phyloP scores from a whole-genome alignment of 1,140 invertebrate genomes.

The Agrypnia vestita region DNA sequence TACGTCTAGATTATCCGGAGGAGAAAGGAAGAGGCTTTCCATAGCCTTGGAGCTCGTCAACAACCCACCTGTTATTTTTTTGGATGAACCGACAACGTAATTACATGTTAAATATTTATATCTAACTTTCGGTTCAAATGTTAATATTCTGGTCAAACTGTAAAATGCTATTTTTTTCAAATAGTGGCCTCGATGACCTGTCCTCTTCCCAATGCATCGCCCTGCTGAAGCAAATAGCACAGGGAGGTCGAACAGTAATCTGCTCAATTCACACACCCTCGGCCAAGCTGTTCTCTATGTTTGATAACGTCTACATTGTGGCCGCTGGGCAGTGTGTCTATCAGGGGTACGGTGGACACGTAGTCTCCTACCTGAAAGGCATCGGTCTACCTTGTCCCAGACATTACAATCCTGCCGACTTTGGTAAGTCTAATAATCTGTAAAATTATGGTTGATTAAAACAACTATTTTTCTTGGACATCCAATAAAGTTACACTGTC shows the following conservation, averaged over 20 bases:
- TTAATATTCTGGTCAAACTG: too few species aligned
- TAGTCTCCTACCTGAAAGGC: conserved; percentile 80
- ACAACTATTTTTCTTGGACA: too few species aligned
- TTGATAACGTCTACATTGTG: conserved; percentile 85
- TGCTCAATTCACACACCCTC: conserved; percentile 95
- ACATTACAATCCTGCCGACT: conserved; percentile 89
- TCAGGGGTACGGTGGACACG: conserved; percentile 78
- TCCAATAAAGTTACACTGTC: too few species aligned
- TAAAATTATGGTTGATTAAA: too few species aligned
- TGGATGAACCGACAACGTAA: conserved; percentile 90
- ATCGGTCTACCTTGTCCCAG: conserved; percentile 81
- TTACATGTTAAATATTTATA: too few species aligned
- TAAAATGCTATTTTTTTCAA: conserved; percentile 34
- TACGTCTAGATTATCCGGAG: conserved; percentile 87
- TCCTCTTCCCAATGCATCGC: conserved; percentile 84
- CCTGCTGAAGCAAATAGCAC: conserved; percentile 83
- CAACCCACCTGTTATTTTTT: conserved; percentile 93
- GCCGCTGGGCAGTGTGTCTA: conserved; percentile 84
- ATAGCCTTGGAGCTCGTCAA: conserved; percentile 95
- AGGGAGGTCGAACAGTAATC: conserved; percentile 88
- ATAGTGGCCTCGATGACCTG: conserved; percentile 84
- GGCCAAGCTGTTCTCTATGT: conserved; percentile 82
- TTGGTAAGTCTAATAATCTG: too few species aligned
- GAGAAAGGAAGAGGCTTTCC: conserved; percentile 92
- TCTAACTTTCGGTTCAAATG: too few species aligned